Evolutionary conservation across 2,797 vertebrate genomes (phyloP), one percentile per base, ranked within the genome.

Genomic region (Lepidocolaptes lacrymiger): DNA sequence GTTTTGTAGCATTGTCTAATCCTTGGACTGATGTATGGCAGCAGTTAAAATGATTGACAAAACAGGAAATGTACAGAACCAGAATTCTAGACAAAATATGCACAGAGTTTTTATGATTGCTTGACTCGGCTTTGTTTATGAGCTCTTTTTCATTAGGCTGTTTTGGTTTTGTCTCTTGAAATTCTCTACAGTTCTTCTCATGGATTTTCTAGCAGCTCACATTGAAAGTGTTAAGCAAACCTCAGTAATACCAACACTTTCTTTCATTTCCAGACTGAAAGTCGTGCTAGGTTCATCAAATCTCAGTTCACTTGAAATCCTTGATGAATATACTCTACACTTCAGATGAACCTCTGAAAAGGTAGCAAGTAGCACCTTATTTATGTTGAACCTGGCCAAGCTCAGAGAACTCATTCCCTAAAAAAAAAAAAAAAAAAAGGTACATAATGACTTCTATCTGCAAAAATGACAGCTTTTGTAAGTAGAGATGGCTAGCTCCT

Each of bases 31-130:
- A 95, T 95, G 59, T 91, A 96, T 96, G 84, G 81, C 79, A 95
- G 91, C 85, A 88, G 93, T 94, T 95, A 97, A 95, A 94, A 91
- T 77, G 67, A 88, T 94, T 95, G 93, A 96, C 93, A 96, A 95
- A 96, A 93, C 85, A 96, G 80, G 69, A 93, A 95, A 94, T 75
- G 36, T 92, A 96, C 61, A 89, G 51, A 77, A 87, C 61, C 59
- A 95, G 59, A 93, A 96, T 89, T 76, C 78, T 93, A 80, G 69
- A 86, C 74, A 91, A 92, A 97, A 91, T 81, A 95, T 88, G 77
- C 82, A 54, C 24, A 13, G 44, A 89, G 55, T 61, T 94, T 92
- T 94, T 93, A 86, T 79, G 41, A 78, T 86, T 95, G 46, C 77
- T 95, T 95, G 39, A 12, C 37, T 97, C 93, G 69, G 32, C 76